Evolutionary conservation across 2,888 invertebrate species (phyloP), one percentile per base, ranked within the genome.

Genomic region (Agriotes lineatus): DNA sequence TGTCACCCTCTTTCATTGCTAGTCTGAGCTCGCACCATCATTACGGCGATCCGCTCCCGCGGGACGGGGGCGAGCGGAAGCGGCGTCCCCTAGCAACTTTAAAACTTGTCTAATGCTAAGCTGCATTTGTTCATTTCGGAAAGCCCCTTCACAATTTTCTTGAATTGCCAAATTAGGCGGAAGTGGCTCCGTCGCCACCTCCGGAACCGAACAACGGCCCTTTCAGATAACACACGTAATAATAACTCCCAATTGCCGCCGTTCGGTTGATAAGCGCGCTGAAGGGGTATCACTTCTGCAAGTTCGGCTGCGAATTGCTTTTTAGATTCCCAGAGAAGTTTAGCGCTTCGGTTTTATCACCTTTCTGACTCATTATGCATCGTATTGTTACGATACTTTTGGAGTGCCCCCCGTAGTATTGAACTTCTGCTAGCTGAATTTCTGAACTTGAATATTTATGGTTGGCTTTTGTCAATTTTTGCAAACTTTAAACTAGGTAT

Each of bases 41-140:
- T 72, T 72, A 72, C 66, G 66, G 58, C 68, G 66, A 72, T 72
- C 66, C 63, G 66, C 69, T 62, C 69, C 68, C 70, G 67, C 72
- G 54, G 22, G 70, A 70, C 66, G 60, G 56, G 58, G 69, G 70
- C 69, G 68, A 66, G 60, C 50, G 58, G 66, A 56, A 50, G n/a
- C n/a, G n/a, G n/a, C n/a, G n/a, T 68, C 70, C 60, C 54, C 68
- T 61, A 64, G 62, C 58, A 65, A 72, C 72, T 72, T 70, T 59
- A 64, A 70, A 72, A 72, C 69, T 66, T 61, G 50, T 60, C 57
- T 58, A 62, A 54, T 44, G 65, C 37, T 50, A 42, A 68, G 57
- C 50, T 58, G 63, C 60, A 68, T 61, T 57, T 57, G 19, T 52
- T 25, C 30, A 14, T 14, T 33, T 50, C 9, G 33, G 52, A 16